Evolutionary conservation across 35 echinoderm and acorn worm genomes (phyloP), one percentile per base, ranked within the genome.

Genomic region (Amphiura filiformis): DNA sequence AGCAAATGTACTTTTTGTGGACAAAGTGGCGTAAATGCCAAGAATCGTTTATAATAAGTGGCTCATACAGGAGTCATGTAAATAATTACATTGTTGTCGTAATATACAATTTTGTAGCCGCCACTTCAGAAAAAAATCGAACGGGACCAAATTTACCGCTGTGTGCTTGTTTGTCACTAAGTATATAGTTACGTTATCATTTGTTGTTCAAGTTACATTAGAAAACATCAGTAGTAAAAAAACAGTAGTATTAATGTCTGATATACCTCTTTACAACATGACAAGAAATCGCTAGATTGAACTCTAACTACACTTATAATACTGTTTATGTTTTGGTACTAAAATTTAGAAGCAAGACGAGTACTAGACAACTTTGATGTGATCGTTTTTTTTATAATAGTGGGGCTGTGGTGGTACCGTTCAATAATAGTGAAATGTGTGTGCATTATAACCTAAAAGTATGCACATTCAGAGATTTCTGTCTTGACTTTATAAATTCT

Each of bases 91-190:
- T 70, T 15, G 61, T 70, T 70, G 26, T 70, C 28, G 61, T 70
- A 70, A 26, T 70, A n/a, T n/a, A 70, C 61, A 70, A 4, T 70
- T 70, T 70, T 70, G 1, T 70, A 70, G 61, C 61, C 7, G 61
- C 61, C 61, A 70, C 7, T 13, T 3, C 28, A 70, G 26, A 30
- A 70, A 70, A 70, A 70, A 70, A 70, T 70, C 61, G 26, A 70
- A 70, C 7, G 61, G 61, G 61, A 70, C 61, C 61, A 70, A 70
- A 70, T 70, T 70, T 70, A 70, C 61, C 61, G 61, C 61, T 70
- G 61, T 70, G 61, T 70, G 61, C 61, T 70, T 70, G 44, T 52
- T 52, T 11, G 41, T 47, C 28, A 70, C 15, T 70, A 18, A 70
- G 61, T 70, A 70, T 70, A 23, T 13, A 2, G 28, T 70, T 1